Percentiles rank a stretch among this genome's conserved stretches.
phyloP scores from a whole-genome alignment of 1,140 invertebrate genomes.

The Euura saliciscinereae region DNA sequence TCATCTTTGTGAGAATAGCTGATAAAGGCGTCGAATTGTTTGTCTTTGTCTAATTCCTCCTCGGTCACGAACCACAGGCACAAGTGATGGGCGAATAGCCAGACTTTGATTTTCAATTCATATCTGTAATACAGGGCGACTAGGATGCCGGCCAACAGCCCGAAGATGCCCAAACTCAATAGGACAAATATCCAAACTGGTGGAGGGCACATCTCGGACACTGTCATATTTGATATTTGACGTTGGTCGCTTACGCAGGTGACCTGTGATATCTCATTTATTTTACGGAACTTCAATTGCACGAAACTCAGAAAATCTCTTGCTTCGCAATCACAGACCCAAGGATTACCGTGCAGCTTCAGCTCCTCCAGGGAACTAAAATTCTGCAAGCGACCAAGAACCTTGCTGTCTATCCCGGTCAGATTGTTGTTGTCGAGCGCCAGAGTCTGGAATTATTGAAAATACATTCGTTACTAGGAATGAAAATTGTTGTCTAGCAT shows the following conservation, averaged over 20 bases:
- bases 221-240: conserved; percentile 50
- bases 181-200: conserved; percentile 52
- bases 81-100: conserved; percentile 70
- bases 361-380: conserved; percentile 45
- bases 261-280: conserved; percentile 50
- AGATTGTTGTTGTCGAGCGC: conserved; percentile 64
- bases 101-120: conserved; percentile 70
- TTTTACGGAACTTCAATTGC: conserved; percentile 48
- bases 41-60: conserved; percentile 77
- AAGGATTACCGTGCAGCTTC: conserved; percentile 67
- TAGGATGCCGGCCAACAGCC: conserved; percentile 58
- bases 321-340: conserved; percentile 67
- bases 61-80: conserved; percentile 73
- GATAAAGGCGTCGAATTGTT: conserved; percentile 85
- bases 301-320: conserved; percentile 64
- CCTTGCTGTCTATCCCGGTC: conserved; percentile 42
- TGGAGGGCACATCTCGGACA: conserved; percentile 60
- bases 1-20: conserved; percentile 86
- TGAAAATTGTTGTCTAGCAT: conserved; percentile 15
- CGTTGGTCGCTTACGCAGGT: conserved; percentile 51
- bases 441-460: conserved; percentile 49
- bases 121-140: conserved; percentile 69
- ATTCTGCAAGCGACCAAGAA: conserved; percentile 51
- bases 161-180: conserved; percentile 55
- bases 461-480: neutral